phyloP scores from a whole-genome alignment of 2,113 vertebrate genomes.

The Ictalurus furcatus region DNA sequence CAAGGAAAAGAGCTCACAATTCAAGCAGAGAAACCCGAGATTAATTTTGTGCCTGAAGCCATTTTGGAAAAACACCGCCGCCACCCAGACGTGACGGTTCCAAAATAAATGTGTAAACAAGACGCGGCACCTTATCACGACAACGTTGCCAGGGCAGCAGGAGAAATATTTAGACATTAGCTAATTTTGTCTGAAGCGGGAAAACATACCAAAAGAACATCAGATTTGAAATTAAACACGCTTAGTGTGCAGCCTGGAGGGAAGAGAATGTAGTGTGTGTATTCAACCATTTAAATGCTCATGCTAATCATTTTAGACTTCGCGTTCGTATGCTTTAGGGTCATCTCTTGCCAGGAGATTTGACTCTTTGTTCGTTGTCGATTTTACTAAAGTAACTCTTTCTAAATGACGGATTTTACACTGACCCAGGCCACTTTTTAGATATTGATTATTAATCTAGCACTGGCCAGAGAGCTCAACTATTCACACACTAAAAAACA shows the following conservation, averaged over 20 bases:
- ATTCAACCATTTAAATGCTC: not conserved
- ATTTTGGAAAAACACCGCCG: not conserved
- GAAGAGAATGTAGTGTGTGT: too few relatives aligned
- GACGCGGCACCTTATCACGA: not conserved
- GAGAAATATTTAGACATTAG: not conserved
- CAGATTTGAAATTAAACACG: not conserved
- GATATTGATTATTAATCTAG: not conserved
- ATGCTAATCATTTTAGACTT: not conserved
- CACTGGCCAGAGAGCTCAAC: not conserved
- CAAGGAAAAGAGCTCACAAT: not conserved
- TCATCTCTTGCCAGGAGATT: not conserved
- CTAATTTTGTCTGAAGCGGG: not conserved
- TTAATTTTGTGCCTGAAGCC: not conserved
- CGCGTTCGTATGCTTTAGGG: not conserved
- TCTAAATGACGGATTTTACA: not conserved
- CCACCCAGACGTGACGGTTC: not conserved
- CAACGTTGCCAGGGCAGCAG: not conserved
- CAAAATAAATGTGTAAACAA: slow-evolving; percentile 37
- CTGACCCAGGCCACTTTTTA: not conserved
- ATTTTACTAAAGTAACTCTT: not conserved
- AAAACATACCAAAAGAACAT: not conserved
- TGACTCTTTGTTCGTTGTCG: not conserved
- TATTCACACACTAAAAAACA: not conserved
- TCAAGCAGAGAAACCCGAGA: not conserved
- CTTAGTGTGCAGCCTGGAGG: not conserved